Conservation (phyloP, 2,113 vertebrate species). For the Ahaetulla prasina region DNA sequence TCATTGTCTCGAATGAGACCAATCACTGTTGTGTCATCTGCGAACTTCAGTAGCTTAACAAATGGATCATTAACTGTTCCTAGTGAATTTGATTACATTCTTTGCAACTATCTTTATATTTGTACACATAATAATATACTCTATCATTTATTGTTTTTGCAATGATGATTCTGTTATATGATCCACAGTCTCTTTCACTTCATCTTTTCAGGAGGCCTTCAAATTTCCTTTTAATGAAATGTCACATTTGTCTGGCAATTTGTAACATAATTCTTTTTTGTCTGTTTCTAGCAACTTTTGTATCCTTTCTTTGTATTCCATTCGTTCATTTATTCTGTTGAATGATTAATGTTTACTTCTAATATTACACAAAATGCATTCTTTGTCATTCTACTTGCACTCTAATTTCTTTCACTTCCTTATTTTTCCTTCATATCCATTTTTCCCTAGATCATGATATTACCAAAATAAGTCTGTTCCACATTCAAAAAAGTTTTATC, state of each 20-base stretch:
- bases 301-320: neutral
- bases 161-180: neutral
- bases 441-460: neutral
- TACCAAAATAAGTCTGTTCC: neutral
- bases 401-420: neutral
- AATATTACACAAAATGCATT: neutral
- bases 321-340: neutral
- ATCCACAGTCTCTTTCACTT: neutral
- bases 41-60: no score
- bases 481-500: neutral
- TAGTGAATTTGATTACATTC: neutral
- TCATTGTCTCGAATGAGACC: no score
- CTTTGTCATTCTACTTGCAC: neutral
- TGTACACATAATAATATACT: neutral
- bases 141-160: neutral
- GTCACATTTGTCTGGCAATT: neutral
- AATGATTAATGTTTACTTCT: neutral
- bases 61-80: no score
- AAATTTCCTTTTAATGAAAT: neutral
- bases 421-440: neutral
- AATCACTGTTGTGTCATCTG: no score
- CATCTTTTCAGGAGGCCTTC: neutral
- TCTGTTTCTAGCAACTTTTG: neutral
- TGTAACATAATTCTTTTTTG: neutral
- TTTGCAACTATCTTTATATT: neutral